Base-by-base conservation (phyloP, 2,113 vertebrate genomes). In the Hylia prasina region DNA sequence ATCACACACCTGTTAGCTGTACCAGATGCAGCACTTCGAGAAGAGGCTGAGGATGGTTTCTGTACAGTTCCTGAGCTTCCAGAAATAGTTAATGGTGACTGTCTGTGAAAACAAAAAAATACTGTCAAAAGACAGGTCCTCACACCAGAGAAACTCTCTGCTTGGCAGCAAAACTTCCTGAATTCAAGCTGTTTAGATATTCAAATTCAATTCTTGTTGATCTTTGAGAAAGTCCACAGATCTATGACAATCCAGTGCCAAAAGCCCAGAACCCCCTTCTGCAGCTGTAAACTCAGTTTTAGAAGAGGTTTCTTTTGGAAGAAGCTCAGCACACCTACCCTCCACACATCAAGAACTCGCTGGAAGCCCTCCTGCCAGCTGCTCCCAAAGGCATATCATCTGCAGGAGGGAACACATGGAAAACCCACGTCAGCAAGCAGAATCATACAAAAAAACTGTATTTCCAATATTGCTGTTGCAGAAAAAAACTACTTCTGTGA, bases 291-390 rank as follows among this genome's bases (percentile, higher is more conserved):
- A 31, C 57, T 5, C 70, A 31, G 37, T 88, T 88, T 87, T 21
- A 93, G 95, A 94, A 25, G 48, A 92, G 81, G 63, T 42, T 66
- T 33, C 48, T 56, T 87, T 39, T 66, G 65, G 71, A 70, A 51
- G 68, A 95, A 92, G 69, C 50, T 76, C 44, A 90, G 70, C 69
- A 93, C 91, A 98, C 99, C 97, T 98, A 99, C 99, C 99, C 99
- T 98, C 98, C 99, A 96, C 98, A 99, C 90, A 99, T 97, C 89
- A 99, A 97, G 97, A 99, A 99, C 90, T 99, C 99, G n/a, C 98
- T 99, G 33, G 99, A 99, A 47, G 98, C 97, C 31, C 98, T 95
- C 64, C 98, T 98, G 58, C 98, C 97, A 56, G 96, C 94, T 39
- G 97, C 95, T 93, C 98, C 99, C 97, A 98, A 93, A 12, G 99